These are phyloP conservation scores for Pseudobourletiella spinata DNA, from an alignment of 1,140 invertebrate genomes.

Conservation along the genomic window DNA sequence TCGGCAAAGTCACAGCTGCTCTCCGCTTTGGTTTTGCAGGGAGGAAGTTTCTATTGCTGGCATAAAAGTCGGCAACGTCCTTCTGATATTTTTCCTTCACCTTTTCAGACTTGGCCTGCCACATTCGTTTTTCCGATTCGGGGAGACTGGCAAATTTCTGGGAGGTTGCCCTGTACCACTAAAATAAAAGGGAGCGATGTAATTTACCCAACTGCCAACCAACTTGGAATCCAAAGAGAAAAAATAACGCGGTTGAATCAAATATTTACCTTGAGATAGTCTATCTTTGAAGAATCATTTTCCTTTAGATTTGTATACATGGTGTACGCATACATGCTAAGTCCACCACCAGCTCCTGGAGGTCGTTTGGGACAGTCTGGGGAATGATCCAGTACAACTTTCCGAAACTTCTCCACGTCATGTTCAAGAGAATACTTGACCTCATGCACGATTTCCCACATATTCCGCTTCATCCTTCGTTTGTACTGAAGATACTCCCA, in stretches of 20 bases:
- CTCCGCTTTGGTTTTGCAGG: background rate
- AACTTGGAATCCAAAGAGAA: no score
- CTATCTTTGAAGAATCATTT: no score
- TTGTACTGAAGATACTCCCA: background rate
- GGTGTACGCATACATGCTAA: no score
- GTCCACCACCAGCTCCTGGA: no score
- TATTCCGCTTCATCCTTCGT: background rate
- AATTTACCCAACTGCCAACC: no score
- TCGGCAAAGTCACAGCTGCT: background rate
- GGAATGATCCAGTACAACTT: no score
- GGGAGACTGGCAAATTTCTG: background rate
- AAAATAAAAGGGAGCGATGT: no score
- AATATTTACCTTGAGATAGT: no score
- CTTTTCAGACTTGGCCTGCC: background rate
- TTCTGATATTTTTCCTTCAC: background rate
- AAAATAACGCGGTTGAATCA: no score
- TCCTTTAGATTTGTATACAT: no score
- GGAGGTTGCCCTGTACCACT: background rate
- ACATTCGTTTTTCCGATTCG: background rate
- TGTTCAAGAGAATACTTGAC: background rate
- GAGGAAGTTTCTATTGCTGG: background rate
- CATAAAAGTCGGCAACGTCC: background rate
- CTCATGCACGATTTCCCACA: slow-evolving; percentile 1
- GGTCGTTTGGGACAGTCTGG: no score
- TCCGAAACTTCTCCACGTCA: background rate